Percentiles rank a stretch among this genome's conserved stretches.
These are phyloP conservation scores for Ernsta delagoae DNA, from an alignment of 2,888 invertebrate genomes.

Conservation along the genomic window DNA sequence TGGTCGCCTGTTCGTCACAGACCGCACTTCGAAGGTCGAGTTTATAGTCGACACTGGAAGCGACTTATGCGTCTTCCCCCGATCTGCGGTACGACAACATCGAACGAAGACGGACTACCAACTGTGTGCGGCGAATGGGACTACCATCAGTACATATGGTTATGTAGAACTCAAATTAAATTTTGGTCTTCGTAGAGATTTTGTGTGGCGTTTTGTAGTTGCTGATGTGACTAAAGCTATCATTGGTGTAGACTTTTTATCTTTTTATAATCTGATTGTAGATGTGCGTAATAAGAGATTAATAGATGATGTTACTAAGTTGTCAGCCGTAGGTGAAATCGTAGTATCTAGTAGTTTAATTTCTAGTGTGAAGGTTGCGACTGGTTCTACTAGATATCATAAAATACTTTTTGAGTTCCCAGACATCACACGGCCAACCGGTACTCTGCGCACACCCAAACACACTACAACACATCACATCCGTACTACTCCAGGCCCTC, in stretches of 20 bases:
- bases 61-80: conserved; percentile 12
- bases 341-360: not conserved
- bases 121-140: conserved; percentile 12
- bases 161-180: conserved; percentile 9
- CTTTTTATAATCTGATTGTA: not conserved
- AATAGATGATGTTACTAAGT: not conserved
- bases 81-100: conserved; percentile 1
- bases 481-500: conserved; percentile 37
- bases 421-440: conserved; percentile 10
- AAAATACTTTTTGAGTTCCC: not conserved
- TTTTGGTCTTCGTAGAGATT: conserved; percentile 5
- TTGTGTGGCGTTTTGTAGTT: conserved; percentile 16
- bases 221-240: conserved; percentile 23
- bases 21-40: conserved; percentile 19
- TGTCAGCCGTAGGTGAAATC: not conserved
- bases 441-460: not conserved
- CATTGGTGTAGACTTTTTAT: conserved; percentile 17
- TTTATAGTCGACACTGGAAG: conserved; percentile 25
- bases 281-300: not conserved
- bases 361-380: not conserved
- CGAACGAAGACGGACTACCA: conserved; percentile 1
- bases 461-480: conserved; percentile 13
- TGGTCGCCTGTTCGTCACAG: conserved; percentile 35
- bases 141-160: conserved; percentile 7
- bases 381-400: conserved; percentile 1